phyloP scores from a whole-genome alignment of 2,888 invertebrate species.

The Myopa tessellatipennis region DNA sequence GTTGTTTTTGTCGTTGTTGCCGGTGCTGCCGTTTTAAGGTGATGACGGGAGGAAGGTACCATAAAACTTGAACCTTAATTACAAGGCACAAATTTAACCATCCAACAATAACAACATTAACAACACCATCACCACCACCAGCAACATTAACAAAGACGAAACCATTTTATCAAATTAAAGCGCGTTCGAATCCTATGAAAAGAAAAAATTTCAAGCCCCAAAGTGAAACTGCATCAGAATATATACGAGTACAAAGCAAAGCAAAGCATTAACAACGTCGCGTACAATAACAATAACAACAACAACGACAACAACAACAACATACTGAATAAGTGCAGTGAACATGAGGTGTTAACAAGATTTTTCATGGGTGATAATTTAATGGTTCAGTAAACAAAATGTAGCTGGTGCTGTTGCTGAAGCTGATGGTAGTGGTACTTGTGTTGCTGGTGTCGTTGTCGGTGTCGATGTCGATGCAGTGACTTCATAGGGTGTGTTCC shows the following conservation, averaged over 20 bases:
- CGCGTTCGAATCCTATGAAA: conserved; percentile 5
- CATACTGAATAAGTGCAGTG: conserved; percentile 40
- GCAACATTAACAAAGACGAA: background rate
- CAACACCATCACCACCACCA: conserved; percentile 16
- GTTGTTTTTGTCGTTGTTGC: background rate
- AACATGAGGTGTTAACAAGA: conserved; percentile 56
- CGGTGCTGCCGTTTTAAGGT: background rate
- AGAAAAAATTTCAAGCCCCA: conserved; percentile 10
- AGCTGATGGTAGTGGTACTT: conserved; percentile 16
- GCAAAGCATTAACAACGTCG: background rate
- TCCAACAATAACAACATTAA: conserved; percentile 2
- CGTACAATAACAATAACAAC: conserved; percentile 10
- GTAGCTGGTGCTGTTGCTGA: conserved; percentile 10
- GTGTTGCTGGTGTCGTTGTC: conserved; percentile 6
- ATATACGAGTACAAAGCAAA: background rate
- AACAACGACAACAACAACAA: conserved; percentile 36
- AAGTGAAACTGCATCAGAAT: conserved; percentile 23
- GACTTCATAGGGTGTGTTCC: background rate
- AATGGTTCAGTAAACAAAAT: conserved; percentile 52
- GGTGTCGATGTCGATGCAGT: conserved; percentile 7
- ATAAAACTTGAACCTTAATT: conserved; percentile 33
- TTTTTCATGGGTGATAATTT: conserved; percentile 57
- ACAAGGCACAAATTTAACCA: conserved; percentile 28
- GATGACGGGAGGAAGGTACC: background rate
- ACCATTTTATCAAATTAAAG: conserved; percentile 29